These are phyloP conservation scores for Polia nebulosa DNA, from an alignment of 2,888 invertebrate genomes.

Conservation along the genomic window DNA sequence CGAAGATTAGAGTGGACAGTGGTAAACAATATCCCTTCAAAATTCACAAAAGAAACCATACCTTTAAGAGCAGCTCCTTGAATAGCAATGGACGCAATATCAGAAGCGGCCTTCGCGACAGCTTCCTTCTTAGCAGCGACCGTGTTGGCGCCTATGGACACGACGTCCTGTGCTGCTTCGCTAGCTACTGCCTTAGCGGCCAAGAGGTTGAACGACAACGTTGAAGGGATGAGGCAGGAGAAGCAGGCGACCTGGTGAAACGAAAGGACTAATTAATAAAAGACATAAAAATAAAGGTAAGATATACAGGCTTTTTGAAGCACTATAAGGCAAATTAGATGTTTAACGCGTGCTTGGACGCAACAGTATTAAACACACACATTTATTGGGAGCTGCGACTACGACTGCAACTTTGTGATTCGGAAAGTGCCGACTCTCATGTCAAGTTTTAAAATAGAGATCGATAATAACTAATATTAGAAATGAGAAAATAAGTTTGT, in stretches of 20 bases:
- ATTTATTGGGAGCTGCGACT: too few relatives aligned
- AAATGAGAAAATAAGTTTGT: too few relatives aligned
- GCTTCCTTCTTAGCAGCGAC: conserved; percentile 41
- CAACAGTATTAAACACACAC: too few relatives aligned
- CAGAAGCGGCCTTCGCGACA: conserved; percentile 19
- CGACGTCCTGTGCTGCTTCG: conserved; percentile 28
- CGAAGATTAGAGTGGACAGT: too few relatives aligned
- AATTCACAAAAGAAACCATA: conserved; percentile 13
- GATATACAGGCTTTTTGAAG: too few relatives aligned
- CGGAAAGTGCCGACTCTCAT: too few relatives aligned
- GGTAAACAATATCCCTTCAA: background rate
- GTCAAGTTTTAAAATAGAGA: too few relatives aligned
- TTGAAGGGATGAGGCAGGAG: conserved; percentile 70
- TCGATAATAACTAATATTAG: too few relatives aligned
- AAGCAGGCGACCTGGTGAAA: conserved; percentile 74
- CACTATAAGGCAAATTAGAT: too few relatives aligned
- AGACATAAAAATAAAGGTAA: background rate
- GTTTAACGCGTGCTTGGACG: too few relatives aligned
- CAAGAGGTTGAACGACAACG: conserved; percentile 26
- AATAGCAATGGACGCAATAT: conserved; percentile 42
- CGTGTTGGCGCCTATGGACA: background rate
- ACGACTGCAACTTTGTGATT: too few relatives aligned
- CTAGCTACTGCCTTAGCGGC: conserved; percentile 23
- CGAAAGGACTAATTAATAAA: background rate
- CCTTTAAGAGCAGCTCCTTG: conserved; percentile 35